Conservation (phyloP, 2,888 invertebrate species). For the Drosophila hamatofila region DNA sequence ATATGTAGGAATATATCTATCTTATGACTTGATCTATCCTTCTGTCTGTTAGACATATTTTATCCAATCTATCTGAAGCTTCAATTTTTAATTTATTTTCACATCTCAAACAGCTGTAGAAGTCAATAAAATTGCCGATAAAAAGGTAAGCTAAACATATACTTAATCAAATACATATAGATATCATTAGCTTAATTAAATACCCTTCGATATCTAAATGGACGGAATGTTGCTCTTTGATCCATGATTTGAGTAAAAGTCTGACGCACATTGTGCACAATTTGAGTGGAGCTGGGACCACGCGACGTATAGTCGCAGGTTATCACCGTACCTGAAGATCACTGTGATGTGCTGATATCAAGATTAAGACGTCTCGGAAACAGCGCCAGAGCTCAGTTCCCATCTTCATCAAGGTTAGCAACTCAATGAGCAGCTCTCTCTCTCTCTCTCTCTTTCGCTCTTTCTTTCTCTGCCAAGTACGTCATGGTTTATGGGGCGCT, state of each 20-base stretch:
- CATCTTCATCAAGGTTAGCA: conserved; percentile 23
- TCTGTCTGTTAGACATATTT: no score
- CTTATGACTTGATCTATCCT: no score
- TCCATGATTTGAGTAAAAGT: not conserved
- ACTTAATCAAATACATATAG: not conserved
- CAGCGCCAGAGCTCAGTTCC: not conserved
- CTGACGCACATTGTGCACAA: not conserved
- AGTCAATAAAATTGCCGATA: no score
- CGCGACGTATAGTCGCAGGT: conserved; percentile 15
- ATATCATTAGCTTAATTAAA: no score
- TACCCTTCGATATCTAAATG: not conserved
- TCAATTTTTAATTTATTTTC: no score
- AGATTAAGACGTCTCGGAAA: conserved; percentile 4
- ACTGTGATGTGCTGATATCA: conserved; percentile 3
- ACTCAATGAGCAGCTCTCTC: conserved; percentile 14
- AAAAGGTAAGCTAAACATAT: not conserved
- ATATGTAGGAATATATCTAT: no score
- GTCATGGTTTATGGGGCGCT: conserved; percentile 24
- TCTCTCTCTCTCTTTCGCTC: not conserved
- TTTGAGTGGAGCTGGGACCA: not conserved
- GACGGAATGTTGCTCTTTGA: not conserved
- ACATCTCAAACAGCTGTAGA: no score
- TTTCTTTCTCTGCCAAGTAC: conserved; percentile 2
- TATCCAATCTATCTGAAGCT: no score
- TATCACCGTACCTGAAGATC: conserved; percentile 24